These are phyloP conservation scores for Phorcus lineatus DNA, from an alignment of 2,888 invertebrate genomes.

Conservation along the genomic window DNA sequence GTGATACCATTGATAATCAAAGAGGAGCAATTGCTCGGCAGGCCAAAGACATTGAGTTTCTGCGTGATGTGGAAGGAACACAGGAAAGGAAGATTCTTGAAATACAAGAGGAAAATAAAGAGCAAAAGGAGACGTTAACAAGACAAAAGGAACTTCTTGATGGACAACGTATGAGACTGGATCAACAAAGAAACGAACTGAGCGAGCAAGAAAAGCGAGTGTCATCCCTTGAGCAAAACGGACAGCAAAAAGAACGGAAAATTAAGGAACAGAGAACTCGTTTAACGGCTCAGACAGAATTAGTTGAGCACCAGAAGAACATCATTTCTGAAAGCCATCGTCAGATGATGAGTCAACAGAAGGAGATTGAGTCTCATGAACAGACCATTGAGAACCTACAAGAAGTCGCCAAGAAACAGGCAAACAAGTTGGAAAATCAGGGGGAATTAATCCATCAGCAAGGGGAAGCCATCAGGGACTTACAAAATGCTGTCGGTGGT, in stretches of 20 bases:
- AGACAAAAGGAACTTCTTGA: background rate
- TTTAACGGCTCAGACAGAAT: background rate
- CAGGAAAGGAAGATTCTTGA: no score
- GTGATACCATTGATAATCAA: background rate
- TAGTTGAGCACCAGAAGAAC: background rate
- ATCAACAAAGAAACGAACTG: background rate
- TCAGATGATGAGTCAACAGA: background rate
- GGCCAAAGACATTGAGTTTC: background rate
- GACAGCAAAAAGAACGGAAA: background rate
- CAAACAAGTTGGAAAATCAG: no score
- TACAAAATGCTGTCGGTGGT: no score
- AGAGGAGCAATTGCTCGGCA: background rate
- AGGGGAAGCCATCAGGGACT: no score
- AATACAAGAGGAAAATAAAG: background rate
- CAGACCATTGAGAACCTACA: background rate
- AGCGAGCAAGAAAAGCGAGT: background rate
- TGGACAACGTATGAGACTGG: background rate
- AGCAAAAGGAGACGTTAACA: background rate
- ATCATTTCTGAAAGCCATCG: background rate
- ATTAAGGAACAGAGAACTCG: background rate
- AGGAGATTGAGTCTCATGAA: background rate
- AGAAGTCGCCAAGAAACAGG: no score
- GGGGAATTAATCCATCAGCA: no score
- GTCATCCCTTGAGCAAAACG: background rate
- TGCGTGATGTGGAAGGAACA: no score